A percentile compares a stretch with the other conserved stretches of the same genome.
Evolutionary conservation across 2,888 invertebrate species (phyloP).

Genomic region (Stratiomys singularior): DNA sequence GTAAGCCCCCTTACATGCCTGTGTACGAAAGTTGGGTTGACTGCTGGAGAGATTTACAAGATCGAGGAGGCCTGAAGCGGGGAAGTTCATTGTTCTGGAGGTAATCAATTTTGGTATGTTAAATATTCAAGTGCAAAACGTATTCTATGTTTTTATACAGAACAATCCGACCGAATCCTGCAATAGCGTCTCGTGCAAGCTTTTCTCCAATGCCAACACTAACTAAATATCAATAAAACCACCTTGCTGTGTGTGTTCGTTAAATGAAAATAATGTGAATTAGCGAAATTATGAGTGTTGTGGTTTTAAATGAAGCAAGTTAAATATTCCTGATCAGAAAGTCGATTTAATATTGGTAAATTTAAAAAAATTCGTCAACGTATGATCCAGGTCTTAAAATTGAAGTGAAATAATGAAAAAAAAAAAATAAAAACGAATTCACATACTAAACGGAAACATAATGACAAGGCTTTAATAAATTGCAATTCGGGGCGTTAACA

Average conservation of each 20-base stretch:
- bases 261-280: no score
- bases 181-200: neutral
- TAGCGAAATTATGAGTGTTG: no score
- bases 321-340: no score
- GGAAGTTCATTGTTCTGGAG: slow-evolving; percentile 78
- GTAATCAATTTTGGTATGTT: slow-evolving; percentile 53
- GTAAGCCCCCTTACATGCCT: slow-evolving; percentile 86
- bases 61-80: slow-evolving; percentile 82
- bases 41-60: slow-evolving; percentile 83
- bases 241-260: neutral
- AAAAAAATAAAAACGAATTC: no score
- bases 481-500: no score
- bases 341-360: no score
- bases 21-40: slow-evolving; percentile 82
- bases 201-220: slow-evolving; percentile 35
- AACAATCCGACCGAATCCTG: slow-evolving; percentile 30
- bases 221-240: slow-evolving; percentile 25
- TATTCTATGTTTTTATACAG: neutral
- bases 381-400: no score
- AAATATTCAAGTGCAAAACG: neutral
- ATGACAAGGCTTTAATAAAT: no score
- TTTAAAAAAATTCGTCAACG: no score
- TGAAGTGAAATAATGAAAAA: no score
- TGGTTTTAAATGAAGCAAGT: no score
- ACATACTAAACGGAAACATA: no score